phyloP scores from a whole-genome alignment of 2,797 vertebrate species.

The Chaetophractus vellerosus region DNA sequence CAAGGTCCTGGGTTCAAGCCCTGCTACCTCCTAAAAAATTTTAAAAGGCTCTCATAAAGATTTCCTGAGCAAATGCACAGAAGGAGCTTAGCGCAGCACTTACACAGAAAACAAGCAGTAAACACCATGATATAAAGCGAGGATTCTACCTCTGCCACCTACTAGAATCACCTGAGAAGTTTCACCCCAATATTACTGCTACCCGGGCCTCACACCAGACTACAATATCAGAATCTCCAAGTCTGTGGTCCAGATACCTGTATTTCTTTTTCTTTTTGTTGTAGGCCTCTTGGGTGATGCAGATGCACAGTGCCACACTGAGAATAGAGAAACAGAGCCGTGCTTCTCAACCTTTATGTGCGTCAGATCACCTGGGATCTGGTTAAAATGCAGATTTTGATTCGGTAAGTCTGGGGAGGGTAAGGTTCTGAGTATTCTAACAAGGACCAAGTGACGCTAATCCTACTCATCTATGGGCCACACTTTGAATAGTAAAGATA shows the following conservation, averaged over 20 bases:
- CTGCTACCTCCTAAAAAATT: too few species aligned
- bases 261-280: not conserved
- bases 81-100: not conserved
- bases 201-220: not conserved
- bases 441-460: accelerated
- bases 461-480: accelerated
- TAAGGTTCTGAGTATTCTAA: not conserved
- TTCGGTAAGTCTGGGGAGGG: too few species aligned
- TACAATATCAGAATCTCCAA: not conserved
- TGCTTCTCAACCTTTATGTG: not conserved
- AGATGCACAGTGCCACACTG: not conserved
- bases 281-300: not conserved
- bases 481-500: not conserved
- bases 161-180: not conserved
- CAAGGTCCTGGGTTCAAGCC: too few species aligned
- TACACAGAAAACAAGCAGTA: not conserved
- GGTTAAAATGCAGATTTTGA: too few species aligned
- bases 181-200: not conserved
- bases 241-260: not conserved
- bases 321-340: not conserved
- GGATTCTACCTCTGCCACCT: not conserved
- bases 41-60: not conserved
- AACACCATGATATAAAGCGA: accelerated
- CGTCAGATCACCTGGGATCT: not conserved
- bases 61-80: not conserved